A percentile compares a stretch with the other conserved stretches of the same genome.
These are phyloP conservation scores for Galerucella nymphaeae DNA, from an alignment of 2,888 invertebrate genomes.

Conservation along the genomic window DNA sequence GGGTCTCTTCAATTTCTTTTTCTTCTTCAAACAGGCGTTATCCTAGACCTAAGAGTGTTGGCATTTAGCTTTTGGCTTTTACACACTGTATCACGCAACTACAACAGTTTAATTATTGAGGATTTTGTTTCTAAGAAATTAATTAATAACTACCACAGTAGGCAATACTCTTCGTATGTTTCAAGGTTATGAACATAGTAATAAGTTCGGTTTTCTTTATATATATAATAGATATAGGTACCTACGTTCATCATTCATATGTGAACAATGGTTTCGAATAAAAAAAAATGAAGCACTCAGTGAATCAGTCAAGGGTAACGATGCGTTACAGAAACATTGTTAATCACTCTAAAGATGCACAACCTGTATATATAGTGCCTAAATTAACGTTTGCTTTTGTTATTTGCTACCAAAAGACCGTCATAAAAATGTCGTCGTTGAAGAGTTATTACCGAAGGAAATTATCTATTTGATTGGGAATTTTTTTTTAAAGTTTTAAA, in stretches of 20 bases:
- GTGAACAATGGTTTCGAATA: constrained; percentile 52
- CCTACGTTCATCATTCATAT: constrained; percentile 40
- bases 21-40: too few species aligned
- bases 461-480: constrained; percentile 28
- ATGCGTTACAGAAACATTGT: constrained; percentile 53
- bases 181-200: constrained; percentile 32
- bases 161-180: constrained; percentile 12
- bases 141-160: constrained; percentile 2
- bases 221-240: not conserved
- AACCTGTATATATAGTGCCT: constrained; percentile 50
- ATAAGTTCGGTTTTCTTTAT: constrained; percentile 28
- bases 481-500: not conserved
- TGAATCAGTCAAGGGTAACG: constrained; percentile 51
- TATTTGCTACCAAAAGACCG: constrained; percentile 31
- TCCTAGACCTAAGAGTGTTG: too few species aligned
- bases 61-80: too few species aligned
- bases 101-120: not conserved
- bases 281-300: constrained; percentile 54
- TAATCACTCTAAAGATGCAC: constrained; percentile 54
- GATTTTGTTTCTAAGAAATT: constrained; percentile 1
- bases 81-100: not conserved
- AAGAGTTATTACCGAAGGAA: constrained; percentile 39
- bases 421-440: constrained; percentile 42
- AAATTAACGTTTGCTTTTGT: constrained; percentile 42
- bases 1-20: too few species aligned